Base-by-base conservation (phyloP, 2,888 invertebrate genomes). In the Lottia scabra region DNA sequence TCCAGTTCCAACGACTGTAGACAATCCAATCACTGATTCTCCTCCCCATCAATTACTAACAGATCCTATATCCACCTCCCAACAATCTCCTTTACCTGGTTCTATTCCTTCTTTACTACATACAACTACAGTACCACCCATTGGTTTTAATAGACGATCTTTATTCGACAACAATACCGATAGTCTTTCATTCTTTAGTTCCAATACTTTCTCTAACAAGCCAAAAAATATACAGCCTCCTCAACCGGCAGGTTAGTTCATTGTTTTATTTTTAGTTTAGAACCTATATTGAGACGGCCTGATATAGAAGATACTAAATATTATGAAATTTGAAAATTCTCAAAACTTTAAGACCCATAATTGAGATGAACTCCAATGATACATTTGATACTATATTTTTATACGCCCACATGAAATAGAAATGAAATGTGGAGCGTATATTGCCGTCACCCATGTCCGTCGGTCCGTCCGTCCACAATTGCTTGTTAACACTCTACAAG, bases 141-240 rank as follows among this genome's bases (percentile, higher is more conserved):
- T 68, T 13, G 69, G 69, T 66, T 56, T 66, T 62, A 73, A 62
- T 63, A 68, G 72, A 45, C 72, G 68, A 43, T 44, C 72, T 26
- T 63, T n/a, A 44, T 68, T 72, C 27, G 65, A 71, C 27, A 65
- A 68, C 65, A 78, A 77, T 71, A 78, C 78, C 73, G 79, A 83
- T 73, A 84, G 85, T 84, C 85, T 86, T 80, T 86, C 86, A 76
- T 80, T 85, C 67, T 85, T 85, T 78, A 85, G 85, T 79, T 81
- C 81, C 74, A 85, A 81, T 80, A 82, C 80, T 67, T 84, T 81
- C 73, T 74, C 81, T 76, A 81, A 81, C 38, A 72, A 71, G 65
- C 68, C 72, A 67, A 75, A 71, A 68, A 62, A 70, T 56, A 43
- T 73, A n/a, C 46, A 67, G n/a, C 44, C 63, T 10, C 73, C 64